Evolutionary conservation across 2,888 invertebrate genomes (phyloP), one percentile per base, ranked within the genome.

Genomic region (Agrochola litura): DNA sequence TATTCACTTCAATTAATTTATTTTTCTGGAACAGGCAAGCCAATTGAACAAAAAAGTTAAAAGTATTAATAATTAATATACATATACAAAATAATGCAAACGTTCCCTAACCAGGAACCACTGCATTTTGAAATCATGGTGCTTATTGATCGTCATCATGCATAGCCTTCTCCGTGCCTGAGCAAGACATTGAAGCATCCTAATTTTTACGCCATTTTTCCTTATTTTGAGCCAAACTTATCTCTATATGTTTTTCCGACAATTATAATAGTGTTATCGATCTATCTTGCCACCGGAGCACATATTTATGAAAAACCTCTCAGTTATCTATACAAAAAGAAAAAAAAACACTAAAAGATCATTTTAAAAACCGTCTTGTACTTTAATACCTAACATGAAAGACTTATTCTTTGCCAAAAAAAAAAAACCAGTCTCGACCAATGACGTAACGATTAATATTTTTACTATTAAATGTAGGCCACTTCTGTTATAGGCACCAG

Each of bases 361-460:
- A 37, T 37, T 37, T 37, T 19, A 54, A 54, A 54, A 54, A 10
- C 10, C 22, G 54, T 22, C 22, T 54, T 10, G 1, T 3, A 22
- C 14, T 41, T 64, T 10, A 30, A 30, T 46, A 66, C 46, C 41
- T 25, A 69, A 54, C 12, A 12, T 22, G 6, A 14, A 67, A 71
- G 8, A 25, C 19, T 37, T 49, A 16, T 41, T 76, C 19, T 52
- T 58, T 43, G 30, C n/a, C 60, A 6, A 75, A 37, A 19, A 75
- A 37, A 19, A n/a, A 61, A 49, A 64, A 80, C 49, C 9, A 43
- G n/a, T 16, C 8, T 30, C n/a, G 8, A 9, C 19, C 19, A 52
- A 43, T 84, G 66, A 73, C n/a, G 83, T 82, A 82, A 82, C 14
- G 12, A 25, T 30, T 37, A 41, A 54, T 61, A 56, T 79, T 68